These are phyloP conservation scores for Eclectus roratus DNA, from an alignment of 2,113 vertebrate genomes.

Conservation along the genomic window DNA sequence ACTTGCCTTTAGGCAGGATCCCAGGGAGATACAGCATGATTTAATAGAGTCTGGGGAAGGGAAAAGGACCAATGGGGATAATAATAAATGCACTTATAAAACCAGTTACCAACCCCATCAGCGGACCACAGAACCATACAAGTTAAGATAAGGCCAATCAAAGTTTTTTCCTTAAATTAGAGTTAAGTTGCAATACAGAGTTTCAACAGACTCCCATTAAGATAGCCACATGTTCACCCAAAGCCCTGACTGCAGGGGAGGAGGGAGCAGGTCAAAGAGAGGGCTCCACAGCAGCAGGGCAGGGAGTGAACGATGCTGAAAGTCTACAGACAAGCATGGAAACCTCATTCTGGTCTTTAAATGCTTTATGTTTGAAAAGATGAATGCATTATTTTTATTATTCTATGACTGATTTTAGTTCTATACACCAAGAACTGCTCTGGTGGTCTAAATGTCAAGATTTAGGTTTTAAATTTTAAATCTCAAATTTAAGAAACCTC, in stretches of 20 bases:
- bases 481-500: background rate
- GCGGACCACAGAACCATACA: background rate
- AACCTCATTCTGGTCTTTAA: background rate
- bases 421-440: background rate
- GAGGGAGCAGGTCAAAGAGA: background rate
- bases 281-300: background rate
- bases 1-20: background rate
- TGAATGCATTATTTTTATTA: background rate
- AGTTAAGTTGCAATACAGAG: background rate
- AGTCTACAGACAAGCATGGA: background rate
- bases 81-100: background rate
- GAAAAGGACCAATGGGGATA: background rate
- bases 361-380: background rate
- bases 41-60: background rate
- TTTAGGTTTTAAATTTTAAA: background rate
- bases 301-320: background rate
- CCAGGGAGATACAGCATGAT: background rate
- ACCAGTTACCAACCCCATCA: background rate
- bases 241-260: background rate
- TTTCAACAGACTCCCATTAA: background rate
- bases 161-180: too few relatives aligned
- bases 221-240: background rate
- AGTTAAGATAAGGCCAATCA: background rate
- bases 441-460: background rate
- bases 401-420: background rate